phyloP scores from a whole-genome alignment of 2,797 vertebrate species.

The Rhabdomys pumilio region DNA sequence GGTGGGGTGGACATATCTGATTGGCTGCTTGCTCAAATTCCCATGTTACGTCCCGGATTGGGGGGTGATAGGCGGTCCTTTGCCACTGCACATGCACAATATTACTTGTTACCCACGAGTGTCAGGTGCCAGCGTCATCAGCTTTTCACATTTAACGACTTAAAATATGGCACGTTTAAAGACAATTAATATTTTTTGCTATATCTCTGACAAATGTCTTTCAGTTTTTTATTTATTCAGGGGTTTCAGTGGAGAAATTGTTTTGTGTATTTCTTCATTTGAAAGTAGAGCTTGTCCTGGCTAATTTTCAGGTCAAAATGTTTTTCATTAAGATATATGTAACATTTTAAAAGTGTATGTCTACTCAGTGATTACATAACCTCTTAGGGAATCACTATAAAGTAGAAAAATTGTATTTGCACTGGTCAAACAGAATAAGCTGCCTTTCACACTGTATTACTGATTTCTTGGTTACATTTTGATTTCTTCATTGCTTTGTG shows the following conservation, averaged over 20 bases:
- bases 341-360: background rate
- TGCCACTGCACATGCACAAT: too few relatives aligned
- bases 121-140: too few relatives aligned
- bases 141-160: conserved; percentile 2
- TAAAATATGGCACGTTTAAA: background rate
- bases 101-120: too few relatives aligned
- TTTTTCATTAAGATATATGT: conserved; percentile 18
- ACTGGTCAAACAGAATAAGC: conserved; percentile 48
- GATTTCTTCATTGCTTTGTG: conserved; percentile 77
- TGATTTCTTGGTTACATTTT: conserved; percentile 79
- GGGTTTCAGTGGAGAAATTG: background rate
- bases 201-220: background rate
- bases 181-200: background rate
- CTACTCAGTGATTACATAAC: conserved; percentile 25
- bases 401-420: conserved; percentile 26
- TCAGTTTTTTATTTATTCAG: background rate
- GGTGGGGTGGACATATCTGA: too few relatives aligned
- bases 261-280: background rate
- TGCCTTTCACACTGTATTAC: conserved; percentile 53
- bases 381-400: conserved; percentile 35
- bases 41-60: too few relatives aligned
- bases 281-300: background rate
- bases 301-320: conserved; percentile 57
- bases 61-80: too few relatives aligned
- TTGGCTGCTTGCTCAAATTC: too few relatives aligned